These are phyloP conservation scores for Oreonectes daqikongensis DNA, from an alignment of 2,797 vertebrate species.

Conservation along the genomic window DNA sequence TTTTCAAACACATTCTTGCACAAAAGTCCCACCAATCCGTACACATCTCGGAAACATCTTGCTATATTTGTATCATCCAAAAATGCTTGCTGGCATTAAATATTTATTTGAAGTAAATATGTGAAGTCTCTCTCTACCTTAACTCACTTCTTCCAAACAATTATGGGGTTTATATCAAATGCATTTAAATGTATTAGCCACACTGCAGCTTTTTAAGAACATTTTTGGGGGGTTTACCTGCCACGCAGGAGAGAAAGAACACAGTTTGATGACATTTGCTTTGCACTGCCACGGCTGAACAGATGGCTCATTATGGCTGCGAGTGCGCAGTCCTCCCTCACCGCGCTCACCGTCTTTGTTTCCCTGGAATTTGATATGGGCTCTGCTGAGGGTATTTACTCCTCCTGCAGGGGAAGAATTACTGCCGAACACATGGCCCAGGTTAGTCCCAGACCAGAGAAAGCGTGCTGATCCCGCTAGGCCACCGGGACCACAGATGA, in stretches of 20 bases:
- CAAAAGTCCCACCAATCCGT: too few species aligned
- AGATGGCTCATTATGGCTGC: slow-evolving; percentile 67
- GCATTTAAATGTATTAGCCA: neutral
- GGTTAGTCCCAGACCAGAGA: slow-evolving; percentile 46
- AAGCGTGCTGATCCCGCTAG: slow-evolving; percentile 20
- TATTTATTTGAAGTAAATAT: slow-evolving; percentile 27
- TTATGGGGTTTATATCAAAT: neutral
- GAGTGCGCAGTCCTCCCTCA: slow-evolving; percentile 59
- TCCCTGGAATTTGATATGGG: slow-evolving; percentile 67
- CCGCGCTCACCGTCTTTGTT: slow-evolving; percentile 69
- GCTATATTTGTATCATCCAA: slow-evolving; percentile 23
- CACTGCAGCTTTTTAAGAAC: too few species aligned
- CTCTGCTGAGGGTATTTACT: slow-evolving; percentile 66
- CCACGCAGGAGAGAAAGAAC: slow-evolving; percentile 60
- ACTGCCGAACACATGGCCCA: slow-evolving; percentile 51
- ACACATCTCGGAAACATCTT: slow-evolving; percentile 7
- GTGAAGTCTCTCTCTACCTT: neutral
- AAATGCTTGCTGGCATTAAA: slow-evolving; percentile 53
- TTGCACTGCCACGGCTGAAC: slow-evolving; percentile 64
- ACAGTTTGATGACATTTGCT: slow-evolving; percentile 66
- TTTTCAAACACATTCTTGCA: neutral
- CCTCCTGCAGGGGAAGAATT: slow-evolving; percentile 54
- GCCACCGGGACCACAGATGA: slow-evolving; percentile 22
- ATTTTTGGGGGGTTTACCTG: slow-evolving; percentile 53
- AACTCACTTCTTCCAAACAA: neutral